Evolutionary conservation across 2,888 invertebrate genomes (phyloP).

Genomic region (Acleris literana): DNA sequence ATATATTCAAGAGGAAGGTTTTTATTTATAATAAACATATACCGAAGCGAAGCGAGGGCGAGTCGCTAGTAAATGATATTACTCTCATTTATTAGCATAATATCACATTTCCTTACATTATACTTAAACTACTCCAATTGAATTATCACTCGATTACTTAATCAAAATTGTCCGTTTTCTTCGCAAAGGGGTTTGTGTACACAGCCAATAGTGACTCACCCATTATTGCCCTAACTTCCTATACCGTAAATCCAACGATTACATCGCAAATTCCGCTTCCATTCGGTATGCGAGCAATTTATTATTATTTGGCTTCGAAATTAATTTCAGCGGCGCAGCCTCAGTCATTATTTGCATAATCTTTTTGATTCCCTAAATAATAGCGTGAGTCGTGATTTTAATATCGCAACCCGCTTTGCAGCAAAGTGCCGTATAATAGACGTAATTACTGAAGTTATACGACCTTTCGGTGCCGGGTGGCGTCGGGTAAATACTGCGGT

Average conservation of each 20-base stretch:
- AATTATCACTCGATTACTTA: no score
- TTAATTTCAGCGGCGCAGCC: slow-evolving; percentile 45
- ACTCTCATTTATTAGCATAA: no score
- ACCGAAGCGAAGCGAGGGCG: no score
- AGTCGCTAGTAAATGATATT: no score
- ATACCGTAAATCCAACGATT: neutral
- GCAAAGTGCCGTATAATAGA: slow-evolving; percentile 15
- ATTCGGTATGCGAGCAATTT: slow-evolving; percentile 39
- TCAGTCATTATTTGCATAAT: slow-evolving; percentile 61
- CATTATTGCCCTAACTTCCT: neutral
- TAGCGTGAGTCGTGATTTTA: slow-evolving; percentile 52
- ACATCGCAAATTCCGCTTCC: slow-evolving; percentile 3
- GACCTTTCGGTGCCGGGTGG: slow-evolving; percentile 1
- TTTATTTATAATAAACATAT: no score
- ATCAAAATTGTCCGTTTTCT: no score
- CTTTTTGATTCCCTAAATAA: slow-evolving; percentile 63
- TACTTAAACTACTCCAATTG: no score
- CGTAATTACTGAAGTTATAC: slow-evolving; percentile 5
- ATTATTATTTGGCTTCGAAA: slow-evolving; percentile 48
- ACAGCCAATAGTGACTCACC: neutral
- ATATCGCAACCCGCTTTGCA: slow-evolving; percentile 38
- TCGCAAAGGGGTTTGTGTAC: no score
- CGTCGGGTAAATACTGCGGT: slow-evolving; percentile 26
- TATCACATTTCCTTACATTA: no score
- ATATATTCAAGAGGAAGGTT: no score